Percentiles rank a stretch among this genome's conserved stretches.
Conservation (phyloP, 2,113 vertebrate genomes). For the Salvelinus alpinus region DNA sequence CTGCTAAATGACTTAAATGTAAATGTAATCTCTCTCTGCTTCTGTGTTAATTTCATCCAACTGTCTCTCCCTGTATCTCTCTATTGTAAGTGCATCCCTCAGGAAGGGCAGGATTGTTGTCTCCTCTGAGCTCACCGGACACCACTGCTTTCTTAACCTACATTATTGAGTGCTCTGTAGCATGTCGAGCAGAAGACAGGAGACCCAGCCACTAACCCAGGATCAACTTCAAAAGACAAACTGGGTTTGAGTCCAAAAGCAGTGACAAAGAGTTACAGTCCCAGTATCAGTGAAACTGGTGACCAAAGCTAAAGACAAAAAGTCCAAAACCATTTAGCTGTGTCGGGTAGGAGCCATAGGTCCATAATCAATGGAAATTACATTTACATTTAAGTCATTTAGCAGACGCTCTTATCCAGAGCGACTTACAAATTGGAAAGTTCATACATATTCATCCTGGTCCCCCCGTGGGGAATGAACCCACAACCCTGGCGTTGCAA, state of each 20-base stretch:
- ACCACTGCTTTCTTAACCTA: conserved; percentile 45
- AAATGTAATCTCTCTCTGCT: not conserved
- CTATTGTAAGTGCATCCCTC: conserved; percentile 6
- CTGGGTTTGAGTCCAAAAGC: conserved; percentile 40
- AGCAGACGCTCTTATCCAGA: too few species aligned
- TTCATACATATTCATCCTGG: too few species aligned
- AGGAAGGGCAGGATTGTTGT: conserved; percentile 34
- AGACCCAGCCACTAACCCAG: conserved; percentile 36
- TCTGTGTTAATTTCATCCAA: not conserved
- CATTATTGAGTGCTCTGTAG: conserved; percentile 63
- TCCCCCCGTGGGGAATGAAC: too few species aligned
- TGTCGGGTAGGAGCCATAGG: not conserved
- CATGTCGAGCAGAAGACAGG: conserved; percentile 27
- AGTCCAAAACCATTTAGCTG: too few species aligned
- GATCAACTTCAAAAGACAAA: conserved; percentile 46
- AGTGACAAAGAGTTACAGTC: not conserved
- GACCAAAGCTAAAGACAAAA: not conserved
- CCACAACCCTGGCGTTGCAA: too few species aligned
- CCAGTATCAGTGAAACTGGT: not conserved
- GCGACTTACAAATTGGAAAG: too few species aligned
- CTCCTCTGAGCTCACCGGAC: conserved; percentile 36
- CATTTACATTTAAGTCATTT: too few species aligned
- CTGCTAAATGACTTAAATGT: too few species aligned
- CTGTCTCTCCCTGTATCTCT: not conserved
- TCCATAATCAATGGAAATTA: too few species aligned